phyloP scores from a whole-genome alignment of 2,888 invertebrate genomes.

The Drosophila pullipes region DNA sequence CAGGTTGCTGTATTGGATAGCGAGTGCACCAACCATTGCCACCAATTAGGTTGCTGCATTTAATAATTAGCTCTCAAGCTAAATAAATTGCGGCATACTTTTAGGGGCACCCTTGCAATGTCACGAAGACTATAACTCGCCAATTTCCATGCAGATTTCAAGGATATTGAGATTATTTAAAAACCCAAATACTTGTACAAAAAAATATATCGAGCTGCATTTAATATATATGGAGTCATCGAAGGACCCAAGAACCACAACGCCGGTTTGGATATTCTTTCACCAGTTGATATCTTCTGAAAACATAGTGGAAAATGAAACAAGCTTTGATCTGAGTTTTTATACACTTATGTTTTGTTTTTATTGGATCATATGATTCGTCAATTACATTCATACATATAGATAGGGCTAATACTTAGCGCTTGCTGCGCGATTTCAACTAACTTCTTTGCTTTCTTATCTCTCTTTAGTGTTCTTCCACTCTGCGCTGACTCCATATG shows the following conservation, averaged over 20 bases:
- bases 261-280: background rate
- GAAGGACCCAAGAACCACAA: background rate
- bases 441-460: constrained; percentile 31
- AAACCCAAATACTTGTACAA: background rate
- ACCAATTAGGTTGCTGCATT: background rate
- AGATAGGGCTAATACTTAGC: constrained; percentile 74
- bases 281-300: background rate
- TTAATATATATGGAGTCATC: background rate
- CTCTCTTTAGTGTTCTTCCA: constrained; percentile 5
- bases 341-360: constrained; percentile 35
- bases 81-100: background rate
- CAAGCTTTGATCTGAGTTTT: constrained; percentile 3
- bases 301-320: background rate
- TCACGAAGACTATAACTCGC: too few relatives aligned
- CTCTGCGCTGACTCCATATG: constrained; percentile 16
- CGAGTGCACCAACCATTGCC: background rate
- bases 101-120: background rate
- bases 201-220: background rate
- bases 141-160: background rate
- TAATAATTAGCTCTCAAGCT: background rate
- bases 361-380: constrained; percentile 67
- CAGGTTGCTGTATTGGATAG: background rate
- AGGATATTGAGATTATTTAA: background rate
- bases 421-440: constrained; percentile 70
- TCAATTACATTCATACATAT: constrained; percentile 77